These are phyloP conservation scores for Ascaphus truei DNA, from an alignment of 2,113 vertebrate species.

Conservation along the genomic window DNA sequence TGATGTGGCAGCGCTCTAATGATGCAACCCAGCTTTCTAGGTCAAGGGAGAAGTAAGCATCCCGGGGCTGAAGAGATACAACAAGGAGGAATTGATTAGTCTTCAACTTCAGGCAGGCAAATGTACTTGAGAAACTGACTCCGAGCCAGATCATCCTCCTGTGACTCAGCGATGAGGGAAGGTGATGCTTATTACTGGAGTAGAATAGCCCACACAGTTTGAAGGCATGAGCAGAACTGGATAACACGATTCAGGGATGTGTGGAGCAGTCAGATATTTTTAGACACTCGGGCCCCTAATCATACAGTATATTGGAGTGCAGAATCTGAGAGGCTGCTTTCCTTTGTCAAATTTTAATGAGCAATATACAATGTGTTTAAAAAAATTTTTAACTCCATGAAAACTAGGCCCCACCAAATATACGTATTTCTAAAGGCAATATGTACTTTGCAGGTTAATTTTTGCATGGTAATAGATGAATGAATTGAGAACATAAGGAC, in stretches of 20 bases:
- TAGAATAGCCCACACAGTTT: neutral
- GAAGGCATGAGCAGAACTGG: neutral
- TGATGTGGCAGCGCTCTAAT: neutral
- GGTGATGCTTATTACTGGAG: neutral
- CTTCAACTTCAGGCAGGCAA: conserved; percentile 1
- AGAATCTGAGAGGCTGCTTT: neutral
- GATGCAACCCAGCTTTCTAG: conserved; percentile 8
- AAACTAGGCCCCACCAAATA: neutral
- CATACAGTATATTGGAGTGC: too few relatives aligned
- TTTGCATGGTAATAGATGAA: too few relatives aligned
- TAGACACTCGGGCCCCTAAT: neutral
- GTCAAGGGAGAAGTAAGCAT: neutral
- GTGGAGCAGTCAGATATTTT: neutral
- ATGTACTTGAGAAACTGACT: neutral
- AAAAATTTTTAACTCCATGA: neutral
- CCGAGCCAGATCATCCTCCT: neutral
- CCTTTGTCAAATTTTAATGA: neutral
- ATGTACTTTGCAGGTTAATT: too few relatives aligned
- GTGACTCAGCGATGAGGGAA: neutral
- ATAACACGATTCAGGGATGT: neutral
- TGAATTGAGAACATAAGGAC: too few relatives aligned
- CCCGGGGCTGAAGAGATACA: neutral
- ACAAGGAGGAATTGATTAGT: conserved; percentile 1
- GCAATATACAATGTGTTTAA: neutral
- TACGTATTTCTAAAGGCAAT: too few relatives aligned